Evolutionary conservation across 30 jellyfish, hydroid and myxozoan genomes (phyloP), one percentile per base, ranked within the genome.

Genomic region (Turritopsis rubra): DNA sequence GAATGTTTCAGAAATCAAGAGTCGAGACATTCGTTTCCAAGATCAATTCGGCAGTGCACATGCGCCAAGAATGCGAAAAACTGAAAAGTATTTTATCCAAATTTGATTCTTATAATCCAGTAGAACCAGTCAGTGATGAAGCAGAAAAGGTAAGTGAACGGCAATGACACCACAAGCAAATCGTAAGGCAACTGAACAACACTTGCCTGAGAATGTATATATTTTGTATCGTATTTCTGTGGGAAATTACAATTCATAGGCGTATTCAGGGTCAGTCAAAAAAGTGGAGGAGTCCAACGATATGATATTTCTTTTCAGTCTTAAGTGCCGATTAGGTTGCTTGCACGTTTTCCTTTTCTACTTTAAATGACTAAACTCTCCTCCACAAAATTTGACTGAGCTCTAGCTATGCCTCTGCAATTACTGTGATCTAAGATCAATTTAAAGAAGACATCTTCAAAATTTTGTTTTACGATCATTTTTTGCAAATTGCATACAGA

Each of bases 41-140:
- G 41, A 86, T 92, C 23, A 92, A 92, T 54, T 66, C 96, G 3
- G 91, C 96, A 8, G 75, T 92, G 74, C 89, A 95, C 52, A 76
- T 86, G 72, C 91, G 98, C 8, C 98, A 19, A 27, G 87, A 79
- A 73, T 65, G 85, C n/a, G 85, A 81, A 28, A 77, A 77, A 29
- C 52, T 71, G 20, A 85, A 80, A 28, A 31, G 66, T 21, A 81
- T 90, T 65, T 29, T 90, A 31, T 74, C 89, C 16, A 66, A 52
- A 65, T 77, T 92, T 22, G 98, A 92, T 81, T 29, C 85, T 24
- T 92, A 92, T 70, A 78, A 75, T 87, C 98, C 98, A 1, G 90
- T 88, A 28, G 98, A 92, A 52, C 90, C 98, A 7, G 90, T 85
- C 60, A 92, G 85, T 72, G 98, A 92, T 25, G 98, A 92, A 74